Conservation (phyloP, 1,140 invertebrate genomes). For the Brachionus manjavacas region DNA sequence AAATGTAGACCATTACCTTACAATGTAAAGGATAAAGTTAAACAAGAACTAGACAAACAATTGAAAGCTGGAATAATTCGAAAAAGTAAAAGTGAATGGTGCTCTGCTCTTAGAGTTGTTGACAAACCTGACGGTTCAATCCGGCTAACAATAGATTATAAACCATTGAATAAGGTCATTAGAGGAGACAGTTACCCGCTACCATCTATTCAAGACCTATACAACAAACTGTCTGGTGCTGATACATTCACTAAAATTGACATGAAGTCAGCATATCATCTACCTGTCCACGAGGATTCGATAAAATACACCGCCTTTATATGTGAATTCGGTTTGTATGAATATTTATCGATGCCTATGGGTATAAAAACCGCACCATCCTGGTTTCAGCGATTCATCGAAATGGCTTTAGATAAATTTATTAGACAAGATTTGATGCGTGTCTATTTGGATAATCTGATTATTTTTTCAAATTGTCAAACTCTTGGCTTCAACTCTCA, state of each 20-base stretch:
- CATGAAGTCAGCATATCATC: not conserved
- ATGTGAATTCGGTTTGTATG: slow-evolving; percentile 27
- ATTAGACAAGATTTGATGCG: not conserved
- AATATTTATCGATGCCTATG: slow-evolving; percentile 43
- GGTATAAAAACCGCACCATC: slow-evolving; percentile 35
- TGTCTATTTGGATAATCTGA: not conserved
- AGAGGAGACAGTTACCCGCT: not conserved
- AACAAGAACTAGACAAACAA: not conserved
- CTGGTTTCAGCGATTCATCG: slow-evolving; percentile 42
- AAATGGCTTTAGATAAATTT: slow-evolving; percentile 23
- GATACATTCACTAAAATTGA: not conserved
- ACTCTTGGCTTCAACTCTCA: not conserved
- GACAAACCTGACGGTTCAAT: not conserved
- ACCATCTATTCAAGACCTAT: not conserved
- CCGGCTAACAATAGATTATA: slow-evolving; percentile 1
- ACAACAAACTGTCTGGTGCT: not conserved
- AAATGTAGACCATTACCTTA: not conserved
- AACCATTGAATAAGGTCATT: not conserved
- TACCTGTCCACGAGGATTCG: not conserved
- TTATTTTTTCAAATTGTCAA: not conserved
- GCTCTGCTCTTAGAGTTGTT: not conserved
- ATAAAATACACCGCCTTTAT: not conserved
- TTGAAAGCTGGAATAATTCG: not conserved
- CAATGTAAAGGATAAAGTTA: not conserved
- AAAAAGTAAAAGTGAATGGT: not conserved